These are phyloP conservation scores for Python bivittatus DNA, from an alignment of 2,113 vertebrate genomes.

Conservation along the genomic window DNA sequence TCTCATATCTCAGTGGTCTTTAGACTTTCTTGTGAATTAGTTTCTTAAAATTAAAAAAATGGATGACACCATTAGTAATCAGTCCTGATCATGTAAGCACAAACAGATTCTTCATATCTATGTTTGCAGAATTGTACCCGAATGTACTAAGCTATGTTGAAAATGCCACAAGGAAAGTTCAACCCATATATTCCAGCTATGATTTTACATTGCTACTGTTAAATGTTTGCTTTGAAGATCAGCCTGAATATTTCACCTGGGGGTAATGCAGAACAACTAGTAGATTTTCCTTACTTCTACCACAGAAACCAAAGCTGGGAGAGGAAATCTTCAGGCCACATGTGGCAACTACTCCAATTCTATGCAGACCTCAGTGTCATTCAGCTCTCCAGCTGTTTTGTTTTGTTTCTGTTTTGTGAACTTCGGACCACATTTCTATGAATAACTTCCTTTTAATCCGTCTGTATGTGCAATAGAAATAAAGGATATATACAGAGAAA, in stretches of 20 bases:
- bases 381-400: not conserved
- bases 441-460: not conserved
- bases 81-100: not conserved
- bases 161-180: not conserved
- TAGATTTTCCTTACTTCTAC: not conserved
- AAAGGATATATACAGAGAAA: not conserved
- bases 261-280: not conserved
- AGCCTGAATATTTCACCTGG: not conserved
- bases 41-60: not conserved
- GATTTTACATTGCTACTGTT: not conserved
- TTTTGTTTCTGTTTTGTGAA: not conserved
- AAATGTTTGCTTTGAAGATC: not conserved
- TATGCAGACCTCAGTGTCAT: not conserved
- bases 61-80: not conserved
- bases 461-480: not conserved
- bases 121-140: not conserved
- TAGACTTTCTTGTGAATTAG: not conserved
- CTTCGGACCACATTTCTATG: not conserved
- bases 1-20: not conserved
- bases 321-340: not conserved
- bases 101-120: not conserved
- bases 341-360: not conserved
- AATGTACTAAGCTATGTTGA: not conserved
- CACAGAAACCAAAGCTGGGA: not conserved
- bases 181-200: not conserved